Percentiles rank a stretch among this genome's conserved stretches.
Evolutionary conservation across 23 tunicate species (phyloP).

Genomic region (Styela plicata): DNA sequence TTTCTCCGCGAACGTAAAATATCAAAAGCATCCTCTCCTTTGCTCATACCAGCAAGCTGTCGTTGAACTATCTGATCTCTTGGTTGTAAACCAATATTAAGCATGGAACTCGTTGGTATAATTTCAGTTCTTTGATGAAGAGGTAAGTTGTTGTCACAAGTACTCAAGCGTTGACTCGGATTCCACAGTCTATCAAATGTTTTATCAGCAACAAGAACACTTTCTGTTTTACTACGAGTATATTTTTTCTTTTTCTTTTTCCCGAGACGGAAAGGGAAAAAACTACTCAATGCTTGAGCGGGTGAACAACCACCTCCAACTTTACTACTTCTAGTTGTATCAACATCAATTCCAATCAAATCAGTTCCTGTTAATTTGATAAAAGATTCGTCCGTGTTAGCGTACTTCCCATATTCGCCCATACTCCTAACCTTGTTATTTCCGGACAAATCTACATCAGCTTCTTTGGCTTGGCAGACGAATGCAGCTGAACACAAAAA

Average conservation of each 20-base stretch:
- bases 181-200: conserved; percentile 17
- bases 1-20: too few relatives aligned
- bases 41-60: background rate
- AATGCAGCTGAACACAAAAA: background rate
- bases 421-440: background rate
- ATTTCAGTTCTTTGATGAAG: background rate
- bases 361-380: too few relatives aligned
- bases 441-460: background rate
- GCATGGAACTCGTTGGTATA: background rate
- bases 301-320: conserved; percentile 1
- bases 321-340: background rate
- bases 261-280: conserved; percentile 2
- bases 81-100: background rate
- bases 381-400: too few relatives aligned
- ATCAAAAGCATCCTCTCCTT: background rate
- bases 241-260: conserved; percentile 14
- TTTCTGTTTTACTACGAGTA: conserved; percentile 12
- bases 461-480: background rate
- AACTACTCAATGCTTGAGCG: background rate
- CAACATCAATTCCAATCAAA: background rate
- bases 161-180: background rate
- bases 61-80: background rate
- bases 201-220: conserved; percentile 4
- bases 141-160: background rate
- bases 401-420: background rate